Base-by-base conservation (phyloP, 2,888 invertebrate genomes). In the Venustoraphidia nigricollis region DNA sequence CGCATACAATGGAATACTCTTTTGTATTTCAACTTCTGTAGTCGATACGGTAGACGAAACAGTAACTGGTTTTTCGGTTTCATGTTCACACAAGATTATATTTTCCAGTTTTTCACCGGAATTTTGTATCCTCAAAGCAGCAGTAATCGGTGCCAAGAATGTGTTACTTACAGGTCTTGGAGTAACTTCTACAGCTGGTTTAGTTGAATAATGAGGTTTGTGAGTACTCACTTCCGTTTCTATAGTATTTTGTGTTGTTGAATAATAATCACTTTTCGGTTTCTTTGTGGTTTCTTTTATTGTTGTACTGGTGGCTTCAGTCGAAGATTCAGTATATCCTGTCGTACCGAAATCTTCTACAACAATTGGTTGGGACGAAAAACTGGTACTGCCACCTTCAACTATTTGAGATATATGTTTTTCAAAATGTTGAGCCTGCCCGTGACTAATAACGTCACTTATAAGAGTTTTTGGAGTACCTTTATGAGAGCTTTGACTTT, bases 1-100 rank as follows among this genome's bases (percentile, higher is more conserved):
- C 36, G 66, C 56, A 55, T 73, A 74, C 49, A 72, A 62, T 1
- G 77, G 77, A 13, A 81, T 65, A 1, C 81, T 81, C 60, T 79
- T 70, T 56, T 81, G 80, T 4, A 83, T 64, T 65, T 82, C 79
- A 1, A 82, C 78, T 36, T 70, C 62, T 1, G 77, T 76, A 55
- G 67, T 74, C 3, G 62, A 53, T 5, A 50, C 57, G 14, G 59
- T 49, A 34, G 39, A 48, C 34, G 48, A 46, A 44, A 46, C 11
- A 49, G 46, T 43, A 1, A 11, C 17, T 36, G 34, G 47, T 9
- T 71, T 65, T 43, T 67, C 66, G 39, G 68, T 60, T 36, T 65
- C 53, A 47, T 70, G 54, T 4, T 27, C 14, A n/a, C 34, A 17
- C 5, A 36, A 41, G n/a, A 47, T 36, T 9, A 68, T 70, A 45